Conservation (phyloP, 1,140 invertebrate species). For the Achroia grisella region DNA sequence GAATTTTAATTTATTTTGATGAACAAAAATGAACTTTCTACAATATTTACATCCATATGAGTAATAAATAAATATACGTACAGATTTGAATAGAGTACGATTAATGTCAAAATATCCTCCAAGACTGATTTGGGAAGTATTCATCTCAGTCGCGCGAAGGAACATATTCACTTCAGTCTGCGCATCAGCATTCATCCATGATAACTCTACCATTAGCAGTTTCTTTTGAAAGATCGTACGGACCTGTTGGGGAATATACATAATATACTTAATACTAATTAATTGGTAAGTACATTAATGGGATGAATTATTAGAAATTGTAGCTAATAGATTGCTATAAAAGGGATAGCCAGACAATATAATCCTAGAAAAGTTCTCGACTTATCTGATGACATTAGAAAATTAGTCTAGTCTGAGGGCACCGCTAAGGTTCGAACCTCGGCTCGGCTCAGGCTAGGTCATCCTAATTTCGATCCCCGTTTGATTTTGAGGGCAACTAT, state of each 20-base stretch:
- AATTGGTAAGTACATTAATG: no score
- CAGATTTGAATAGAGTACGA: constrained; percentile 79
- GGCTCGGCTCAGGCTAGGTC: no score
- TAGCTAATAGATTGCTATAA: no score
- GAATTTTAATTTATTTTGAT: no score
- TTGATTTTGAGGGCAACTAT: no score
- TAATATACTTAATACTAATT: constrained; percentile 7
- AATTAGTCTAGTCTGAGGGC: no score
- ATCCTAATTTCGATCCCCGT: no score
- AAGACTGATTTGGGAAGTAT: constrained; percentile 79
- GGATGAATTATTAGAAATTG: no score
- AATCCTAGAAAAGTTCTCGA: no score
- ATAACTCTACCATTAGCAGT: constrained; percentile 78
- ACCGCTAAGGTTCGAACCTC: no score
- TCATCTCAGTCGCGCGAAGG: constrained; percentile 80
- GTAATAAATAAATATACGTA: constrained; percentile 37
- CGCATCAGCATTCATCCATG: constrained; percentile 78
- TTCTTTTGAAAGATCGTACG: constrained; percentile 81
- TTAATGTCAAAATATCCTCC: constrained; percentile 81
- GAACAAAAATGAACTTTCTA: no score
- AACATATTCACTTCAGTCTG: constrained; percentile 82
- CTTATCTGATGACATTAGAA: no score
- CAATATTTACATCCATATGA: not conserved
- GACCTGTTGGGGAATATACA: constrained; percentile 57
- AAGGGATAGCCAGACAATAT: not conserved